Evolutionary conservation across 2,888 invertebrate species (phyloP).

Genomic region (Euclidia mi): DNA sequence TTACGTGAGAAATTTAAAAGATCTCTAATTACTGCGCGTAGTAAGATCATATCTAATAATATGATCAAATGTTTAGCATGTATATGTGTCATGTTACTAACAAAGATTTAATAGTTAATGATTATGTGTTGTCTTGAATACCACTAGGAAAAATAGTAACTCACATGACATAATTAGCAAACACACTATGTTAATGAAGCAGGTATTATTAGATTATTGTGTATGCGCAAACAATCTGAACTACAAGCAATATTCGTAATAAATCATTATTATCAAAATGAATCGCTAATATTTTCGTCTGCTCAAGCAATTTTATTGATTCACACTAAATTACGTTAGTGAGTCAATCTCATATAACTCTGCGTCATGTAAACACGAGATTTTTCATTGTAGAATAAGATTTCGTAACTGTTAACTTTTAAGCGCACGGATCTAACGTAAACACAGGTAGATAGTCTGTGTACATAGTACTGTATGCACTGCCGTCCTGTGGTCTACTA

Average conservation of each 20-base stretch:
- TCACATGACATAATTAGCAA: too few relatives aligned
- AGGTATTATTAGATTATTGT: background rate
- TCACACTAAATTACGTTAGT: constrained; percentile 2
- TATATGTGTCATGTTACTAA: too few relatives aligned
- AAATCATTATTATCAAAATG: background rate
- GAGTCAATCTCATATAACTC: constrained; percentile 28
- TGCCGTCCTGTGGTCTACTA: constrained; percentile 10
- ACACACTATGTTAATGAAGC: too few relatives aligned
- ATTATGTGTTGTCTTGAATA: too few relatives aligned
- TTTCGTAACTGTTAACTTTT: constrained; percentile 18
- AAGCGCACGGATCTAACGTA: constrained; percentile 15
- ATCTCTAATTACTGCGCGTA: too few relatives aligned
- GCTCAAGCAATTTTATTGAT: background rate
- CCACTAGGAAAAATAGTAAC: too few relatives aligned
- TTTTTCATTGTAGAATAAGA: constrained; percentile 15
- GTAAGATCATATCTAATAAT: too few relatives aligned
- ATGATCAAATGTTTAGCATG: too few relatives aligned
- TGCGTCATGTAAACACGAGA: constrained; percentile 14
- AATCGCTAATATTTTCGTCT: background rate
- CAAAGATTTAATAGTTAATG: too few relatives aligned
- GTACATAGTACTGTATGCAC: constrained; percentile 16
- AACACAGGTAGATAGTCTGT: constrained; percentile 13
- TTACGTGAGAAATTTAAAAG: too few relatives aligned
- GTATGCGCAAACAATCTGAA: background rate
- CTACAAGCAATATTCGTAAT: background rate